These are phyloP conservation scores for Leuciscus waleckii DNA, from an alignment of 2,797 vertebrate species.

Conservation along the genomic window DNA sequence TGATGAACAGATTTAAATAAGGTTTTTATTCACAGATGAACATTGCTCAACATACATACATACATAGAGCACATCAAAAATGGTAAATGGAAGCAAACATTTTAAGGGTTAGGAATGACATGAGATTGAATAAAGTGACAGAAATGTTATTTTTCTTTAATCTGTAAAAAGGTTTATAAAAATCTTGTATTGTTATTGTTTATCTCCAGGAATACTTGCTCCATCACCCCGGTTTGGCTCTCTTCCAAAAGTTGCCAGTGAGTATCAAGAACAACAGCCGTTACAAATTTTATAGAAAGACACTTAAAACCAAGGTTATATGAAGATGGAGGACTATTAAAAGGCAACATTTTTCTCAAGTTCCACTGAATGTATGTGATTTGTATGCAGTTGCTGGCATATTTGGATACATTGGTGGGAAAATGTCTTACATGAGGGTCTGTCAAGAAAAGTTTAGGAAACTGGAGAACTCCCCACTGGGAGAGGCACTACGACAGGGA, in stretches of 20 bases:
- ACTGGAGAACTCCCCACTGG: constrained; percentile 84
- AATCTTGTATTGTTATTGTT: constrained; percentile 41
- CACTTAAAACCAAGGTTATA: background rate
- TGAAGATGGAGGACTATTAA: background rate
- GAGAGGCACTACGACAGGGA: constrained; percentile 79
- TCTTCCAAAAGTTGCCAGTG: constrained; percentile 81
- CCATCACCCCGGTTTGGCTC: constrained; percentile 80
- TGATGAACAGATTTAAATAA: background rate
- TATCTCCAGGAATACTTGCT: constrained; percentile 77
- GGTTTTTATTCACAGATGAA: background rate
- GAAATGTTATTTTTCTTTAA: background rate
- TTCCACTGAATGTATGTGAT: background rate
- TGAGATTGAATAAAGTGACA: background rate
- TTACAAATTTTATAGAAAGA: background rate
- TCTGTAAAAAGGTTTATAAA: background rate
- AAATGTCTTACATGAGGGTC: constrained; percentile 83
- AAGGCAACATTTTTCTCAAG: background rate
- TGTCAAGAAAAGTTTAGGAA: constrained; percentile 85
- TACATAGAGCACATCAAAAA: background rate
- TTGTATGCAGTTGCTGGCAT: constrained; percentile 79
- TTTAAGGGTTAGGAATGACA: background rate
- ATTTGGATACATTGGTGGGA: constrained; percentile 82
- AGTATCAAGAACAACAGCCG: constrained; percentile 67
- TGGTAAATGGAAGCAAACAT: background rate
- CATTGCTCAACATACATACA: background rate